Base-by-base conservation (phyloP, 2,888 invertebrate genomes). In the Deroplatys truncata region DNA sequence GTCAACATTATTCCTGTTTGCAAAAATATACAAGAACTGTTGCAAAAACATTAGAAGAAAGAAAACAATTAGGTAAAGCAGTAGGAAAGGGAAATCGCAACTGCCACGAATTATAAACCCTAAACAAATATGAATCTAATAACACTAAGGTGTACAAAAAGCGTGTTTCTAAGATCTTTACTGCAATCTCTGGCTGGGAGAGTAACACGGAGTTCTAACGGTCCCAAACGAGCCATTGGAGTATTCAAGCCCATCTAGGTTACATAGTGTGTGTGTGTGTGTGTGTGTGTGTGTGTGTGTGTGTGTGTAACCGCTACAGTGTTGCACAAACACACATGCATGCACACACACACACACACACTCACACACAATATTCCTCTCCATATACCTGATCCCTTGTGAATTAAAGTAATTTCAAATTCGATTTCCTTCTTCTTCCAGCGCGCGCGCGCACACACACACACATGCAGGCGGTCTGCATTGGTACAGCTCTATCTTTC, bases 361-460 rank as follows among this genome's bases (percentile, higher is more conserved):
- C n/a, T n/a, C n/a, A 84, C 56, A 86, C 87, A 86, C 89, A 83
- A 89, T 89, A 89, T 89, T 89, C 89, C 89, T 85, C 82, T 82
- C 89, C 86, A 85, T 89, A 89, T 89, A 89, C 89, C 90, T 89
- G 90, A 90, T 90, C 90, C 90, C 90, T 85, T 90, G 90, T 90
- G 90, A 90, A 90, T 90, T 90, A 90, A 90, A 90, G 90, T 90
- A 90, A 90, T 90, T 90, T 90, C 90, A 90, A 90, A 88, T 90
- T 88, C 90, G 88, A 90, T 90, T 90, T 88, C 89, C 89, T 84
- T 89, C 89, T 84, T 89, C 89, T 86, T 85, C 82, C 31, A 31
- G 28, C 88, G n/a, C 88, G 28, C 83, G 35, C 29, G n/a, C 83
- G 35, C 29, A 82, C 83, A 35, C 20, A 35, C 87, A 87, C 87